Evolutionary conservation across 2,888 invertebrate species (phyloP), one percentile per base, ranked within the genome.

Genomic region (Leptopilina myrica): DNA sequence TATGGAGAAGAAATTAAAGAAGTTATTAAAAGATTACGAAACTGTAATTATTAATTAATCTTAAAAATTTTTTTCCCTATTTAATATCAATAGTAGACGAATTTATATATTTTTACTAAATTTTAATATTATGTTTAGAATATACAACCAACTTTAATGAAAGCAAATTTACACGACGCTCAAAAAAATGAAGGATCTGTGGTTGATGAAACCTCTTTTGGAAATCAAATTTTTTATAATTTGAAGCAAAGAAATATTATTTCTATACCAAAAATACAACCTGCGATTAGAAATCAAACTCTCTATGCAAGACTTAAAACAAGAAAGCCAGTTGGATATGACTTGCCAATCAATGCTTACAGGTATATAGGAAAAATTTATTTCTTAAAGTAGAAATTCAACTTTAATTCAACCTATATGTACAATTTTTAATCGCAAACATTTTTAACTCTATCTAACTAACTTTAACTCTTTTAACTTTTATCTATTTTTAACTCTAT

Each of bases 21-120:
- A 87, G 33, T 92, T 95, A 62, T 92, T 93, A 88, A 84, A 87
- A 0, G 91, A 92, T 11, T 94, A 93, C 87, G 88, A 93, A 40
- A 86, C 83, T 83, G 92, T 92, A 83, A 93, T 93, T 81, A 76
- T 12, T 49, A 0, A 49, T 49, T 9, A 9, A 49, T 49, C 11
- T 49, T 59, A 5, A 5, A 2, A n/a, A n/a, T 56, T 11, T 59
- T 59, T 15, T 5, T 33, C 5, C 0, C 33, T 33, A 33, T 33
- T 33, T 3, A 33, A 33, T 33, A 33, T 3, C 3, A n/a, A n/a
- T 59, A 59, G n/a, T 59, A 59, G n/a, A 59, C 15, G 4, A n/a
- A 14, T 59, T 59, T 59, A 59, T n/a, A n/a, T 56, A 3, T 59
- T 14, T 59, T 14, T 8, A 59, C 14, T n/a, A 69, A 8, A 5